phyloP scores from a whole-genome alignment of 1,140 invertebrate genomes.

The Lanistes nyassanus region DNA sequence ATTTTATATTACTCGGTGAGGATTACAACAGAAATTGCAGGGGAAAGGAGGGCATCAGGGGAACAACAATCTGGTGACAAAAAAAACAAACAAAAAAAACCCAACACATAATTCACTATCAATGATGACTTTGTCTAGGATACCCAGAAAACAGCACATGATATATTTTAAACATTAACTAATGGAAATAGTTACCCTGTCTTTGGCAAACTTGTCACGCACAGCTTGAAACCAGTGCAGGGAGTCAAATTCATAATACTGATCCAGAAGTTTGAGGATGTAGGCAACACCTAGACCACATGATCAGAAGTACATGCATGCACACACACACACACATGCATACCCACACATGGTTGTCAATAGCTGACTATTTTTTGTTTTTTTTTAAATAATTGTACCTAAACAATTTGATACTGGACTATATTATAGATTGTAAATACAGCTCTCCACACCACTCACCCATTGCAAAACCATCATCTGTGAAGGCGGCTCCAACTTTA shows the following conservation, averaged over 20 bases:
- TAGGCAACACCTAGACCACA: constrained; percentile 75
- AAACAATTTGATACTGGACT: too few relatives aligned
- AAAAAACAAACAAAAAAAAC: too few relatives aligned
- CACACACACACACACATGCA: neutral
- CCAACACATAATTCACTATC: too few relatives aligned
- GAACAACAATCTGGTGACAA: neutral
- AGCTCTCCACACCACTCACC: constrained; percentile 76
- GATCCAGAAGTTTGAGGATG: constrained; percentile 75
- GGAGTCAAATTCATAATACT: constrained; percentile 85
- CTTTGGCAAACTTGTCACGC: constrained; percentile 76
- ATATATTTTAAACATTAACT: too few relatives aligned
- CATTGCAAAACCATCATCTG: constrained; percentile 98
- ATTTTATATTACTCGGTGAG: too few relatives aligned
- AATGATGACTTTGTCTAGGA: too few relatives aligned
- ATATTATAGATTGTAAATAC: too few relatives aligned
- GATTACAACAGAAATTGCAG: too few relatives aligned
- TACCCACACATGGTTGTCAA: neutral
- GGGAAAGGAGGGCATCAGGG: too few relatives aligned
- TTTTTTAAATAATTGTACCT: too few relatives aligned
- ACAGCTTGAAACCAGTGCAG: constrained; percentile 97
- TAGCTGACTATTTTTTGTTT: too few relatives aligned
- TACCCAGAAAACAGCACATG: too few relatives aligned
- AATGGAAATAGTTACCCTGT: constrained; percentile 68
- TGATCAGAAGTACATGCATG: constrained; percentile 2
- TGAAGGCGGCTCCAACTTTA: constrained; percentile 87